phyloP scores from a whole-genome alignment of 2,113 vertebrate genomes.

The Phalacrocorax brasilianus region DNA sequence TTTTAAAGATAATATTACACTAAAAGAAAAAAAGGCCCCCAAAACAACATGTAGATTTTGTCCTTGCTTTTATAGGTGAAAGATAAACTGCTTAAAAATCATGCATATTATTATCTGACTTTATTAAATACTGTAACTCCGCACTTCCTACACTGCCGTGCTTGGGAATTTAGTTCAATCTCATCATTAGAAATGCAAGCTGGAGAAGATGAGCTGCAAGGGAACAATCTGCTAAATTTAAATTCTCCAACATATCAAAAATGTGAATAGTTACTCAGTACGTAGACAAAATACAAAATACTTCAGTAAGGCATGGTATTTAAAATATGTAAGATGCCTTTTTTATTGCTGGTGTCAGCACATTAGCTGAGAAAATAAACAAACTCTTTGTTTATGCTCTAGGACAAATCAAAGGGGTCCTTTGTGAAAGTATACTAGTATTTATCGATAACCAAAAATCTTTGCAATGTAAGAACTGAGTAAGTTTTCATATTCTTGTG shows the following conservation, averaged over 20 bases:
- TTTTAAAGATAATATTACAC: not conserved
- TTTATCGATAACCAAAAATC: not conserved
- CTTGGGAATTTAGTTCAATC: not conserved
- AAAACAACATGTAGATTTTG: not conserved
- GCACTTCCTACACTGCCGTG: not conserved
- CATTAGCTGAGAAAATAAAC: not conserved
- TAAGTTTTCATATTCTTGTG: not conserved
- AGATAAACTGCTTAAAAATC: not conserved
- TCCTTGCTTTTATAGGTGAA: not conserved
- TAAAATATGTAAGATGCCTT: not conserved
- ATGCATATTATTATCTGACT: not conserved
- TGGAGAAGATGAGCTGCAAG: not conserved
- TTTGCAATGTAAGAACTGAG: not conserved
- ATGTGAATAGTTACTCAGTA: not conserved
- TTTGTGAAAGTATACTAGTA: not conserved
- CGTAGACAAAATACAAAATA: not conserved
- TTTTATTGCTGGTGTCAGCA: not conserved
- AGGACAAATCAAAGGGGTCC: not conserved
- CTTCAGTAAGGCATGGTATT: not conserved
- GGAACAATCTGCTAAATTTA: not conserved
- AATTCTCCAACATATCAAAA: not conserved
- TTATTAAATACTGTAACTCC: not conserved
- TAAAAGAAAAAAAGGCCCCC: not conserved
- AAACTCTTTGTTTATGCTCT: not conserved
- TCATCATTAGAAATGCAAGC: not conserved